These are phyloP conservation scores for Chromoteleia sp. DNA, from an alignment of 2,888 invertebrate species.

Conservation along the genomic window DNA sequence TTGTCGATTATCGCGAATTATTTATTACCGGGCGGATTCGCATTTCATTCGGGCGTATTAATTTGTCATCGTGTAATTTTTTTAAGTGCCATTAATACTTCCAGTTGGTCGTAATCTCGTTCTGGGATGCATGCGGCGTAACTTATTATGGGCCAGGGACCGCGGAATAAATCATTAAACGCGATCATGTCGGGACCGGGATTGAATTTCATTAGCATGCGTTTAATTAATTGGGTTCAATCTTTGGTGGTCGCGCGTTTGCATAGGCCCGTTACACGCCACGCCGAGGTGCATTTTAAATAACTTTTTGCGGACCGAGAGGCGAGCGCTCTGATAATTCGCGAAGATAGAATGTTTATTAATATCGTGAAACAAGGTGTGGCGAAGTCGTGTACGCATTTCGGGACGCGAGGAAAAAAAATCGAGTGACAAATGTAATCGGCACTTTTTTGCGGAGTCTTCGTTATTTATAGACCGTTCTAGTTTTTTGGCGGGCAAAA, in stretches of 20 bases:
- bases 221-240: conserved; percentile 67
- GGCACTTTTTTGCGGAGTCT: conserved; percentile 8
- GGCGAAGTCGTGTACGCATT: conserved; percentile 5
- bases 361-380: conserved; percentile 41
- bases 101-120: conserved; percentile 64
- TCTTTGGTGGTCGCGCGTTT: conserved; percentile 61
- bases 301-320: conserved; percentile 34
- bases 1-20: conserved; percentile 13
- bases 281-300: conserved; percentile 37
- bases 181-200: conserved; percentile 68
- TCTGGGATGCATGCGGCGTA: conserved; percentile 72
- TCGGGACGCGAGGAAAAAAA: background rate
- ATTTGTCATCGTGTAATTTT: conserved; percentile 69
- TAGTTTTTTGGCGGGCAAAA: conserved; percentile 26
- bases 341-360: conserved; percentile 38
- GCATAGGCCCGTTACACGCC: conserved; percentile 46
- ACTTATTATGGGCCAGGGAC: conserved; percentile 73
- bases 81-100: conserved; percentile 64
- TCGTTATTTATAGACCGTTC: conserved; percentile 17
- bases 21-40: conserved; percentile 31
- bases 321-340: conserved; percentile 33
- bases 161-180: conserved; percentile 73
- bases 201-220: conserved; percentile 73
- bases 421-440: background rate
- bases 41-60: conserved; percentile 56